phyloP scores from a whole-genome alignment of 2,888 invertebrate genomes.

The Adelphocoris suturalis region DNA sequence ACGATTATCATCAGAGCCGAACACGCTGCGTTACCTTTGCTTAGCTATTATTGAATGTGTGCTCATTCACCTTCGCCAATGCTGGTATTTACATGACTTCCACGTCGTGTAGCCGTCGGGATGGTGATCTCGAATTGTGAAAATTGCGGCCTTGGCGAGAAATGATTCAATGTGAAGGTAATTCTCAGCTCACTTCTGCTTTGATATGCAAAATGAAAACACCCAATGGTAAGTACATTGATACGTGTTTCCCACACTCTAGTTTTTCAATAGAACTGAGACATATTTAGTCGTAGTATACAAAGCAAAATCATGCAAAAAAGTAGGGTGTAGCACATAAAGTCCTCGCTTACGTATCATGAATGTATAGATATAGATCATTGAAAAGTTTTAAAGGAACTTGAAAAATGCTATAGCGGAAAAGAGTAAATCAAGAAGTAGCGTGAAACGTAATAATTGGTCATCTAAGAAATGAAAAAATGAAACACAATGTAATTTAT shows the following conservation, averaged over 20 bases:
- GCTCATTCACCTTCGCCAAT: constrained; percentile 4
- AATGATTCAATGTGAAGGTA: not conserved
- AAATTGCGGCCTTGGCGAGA: not conserved
- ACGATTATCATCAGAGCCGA: constrained; percentile 7
- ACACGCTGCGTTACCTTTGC: constrained; percentile 1
- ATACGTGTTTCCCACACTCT: not conserved
- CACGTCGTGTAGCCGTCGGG: not conserved
- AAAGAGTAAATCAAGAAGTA: too few species aligned
- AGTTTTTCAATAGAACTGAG: not conserved
- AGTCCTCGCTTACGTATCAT: too few species aligned
- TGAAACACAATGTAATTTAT: too few species aligned
- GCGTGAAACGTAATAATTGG: too few species aligned
- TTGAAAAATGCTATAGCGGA: too few species aligned
- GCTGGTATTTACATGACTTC: constrained; percentile 7
- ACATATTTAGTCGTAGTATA: too few species aligned
- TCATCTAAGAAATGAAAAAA: too few species aligned
- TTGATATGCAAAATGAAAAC: not conserved
- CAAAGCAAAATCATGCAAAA: too few species aligned
- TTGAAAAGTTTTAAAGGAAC: too few species aligned
- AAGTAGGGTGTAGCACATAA: too few species aligned
- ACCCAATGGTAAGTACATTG: not conserved
- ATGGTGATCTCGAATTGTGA: constrained; percentile 11
- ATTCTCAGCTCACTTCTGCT: not conserved
- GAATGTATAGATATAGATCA: too few species aligned
- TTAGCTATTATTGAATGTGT: constrained; percentile 14